Evolutionary conservation across 2,797 vertebrate genomes (phyloP).

Genomic region (Crenuchus spilurus): DNA sequence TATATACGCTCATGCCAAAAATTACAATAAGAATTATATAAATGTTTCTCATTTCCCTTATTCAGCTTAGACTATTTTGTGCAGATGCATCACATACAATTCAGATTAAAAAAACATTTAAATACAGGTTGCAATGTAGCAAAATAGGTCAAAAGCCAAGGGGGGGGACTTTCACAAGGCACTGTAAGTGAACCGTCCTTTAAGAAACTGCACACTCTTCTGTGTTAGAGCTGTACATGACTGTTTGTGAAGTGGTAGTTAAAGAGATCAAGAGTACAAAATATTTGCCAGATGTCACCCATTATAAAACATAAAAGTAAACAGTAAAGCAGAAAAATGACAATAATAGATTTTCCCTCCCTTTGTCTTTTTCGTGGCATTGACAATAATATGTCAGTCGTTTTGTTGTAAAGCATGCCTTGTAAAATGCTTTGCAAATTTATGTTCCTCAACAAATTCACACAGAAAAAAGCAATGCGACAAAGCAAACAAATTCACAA

Average conservation of each 20-base stretch:
- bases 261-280: slow-evolving; percentile 8
- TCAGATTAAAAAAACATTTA: no score
- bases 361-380: not conserved
- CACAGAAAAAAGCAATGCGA: not conserved
- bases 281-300: slow-evolving; percentile 23
- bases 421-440: not conserved
- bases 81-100: no score
- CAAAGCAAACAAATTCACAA: not conserved
- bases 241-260: not conserved
- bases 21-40: no score
- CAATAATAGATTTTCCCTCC: not conserved
- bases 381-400: slow-evolving; percentile 2
- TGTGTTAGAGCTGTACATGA: not conserved
- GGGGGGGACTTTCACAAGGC: no score
- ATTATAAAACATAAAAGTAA: slow-evolving; percentile 3
- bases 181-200: no score
- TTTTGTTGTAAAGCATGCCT: not conserved
- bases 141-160: no score
- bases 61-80: no score
- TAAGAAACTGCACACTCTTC: not conserved
- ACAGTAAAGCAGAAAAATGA: slow-evolving; percentile 6
- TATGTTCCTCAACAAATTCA: not conserved
- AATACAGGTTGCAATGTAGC: no score
- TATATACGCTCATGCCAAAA: no score
- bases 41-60: no score